These are phyloP conservation scores for Bicyclus anynana DNA, from an alignment of 1,140 invertebrate genomes.

Conservation along the genomic window DNA sequence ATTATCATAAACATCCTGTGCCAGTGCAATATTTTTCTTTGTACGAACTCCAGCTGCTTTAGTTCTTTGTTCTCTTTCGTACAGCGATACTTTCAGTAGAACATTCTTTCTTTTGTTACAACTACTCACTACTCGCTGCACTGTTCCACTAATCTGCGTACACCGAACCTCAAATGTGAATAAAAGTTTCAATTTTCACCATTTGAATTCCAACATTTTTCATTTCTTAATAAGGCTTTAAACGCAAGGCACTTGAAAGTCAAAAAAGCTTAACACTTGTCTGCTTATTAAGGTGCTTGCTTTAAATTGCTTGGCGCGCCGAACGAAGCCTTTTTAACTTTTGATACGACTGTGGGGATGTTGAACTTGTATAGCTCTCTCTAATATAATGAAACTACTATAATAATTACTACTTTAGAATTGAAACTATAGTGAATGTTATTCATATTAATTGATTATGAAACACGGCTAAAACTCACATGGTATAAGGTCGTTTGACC, in stretches of 20 bases:
- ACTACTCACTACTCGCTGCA: slow-evolving; percentile 45
- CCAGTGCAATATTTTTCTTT: slow-evolving; percentile 66
- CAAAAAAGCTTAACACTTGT: slow-evolving; percentile 12
- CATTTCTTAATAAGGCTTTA: slow-evolving; percentile 5
- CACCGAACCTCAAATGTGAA: neutral
- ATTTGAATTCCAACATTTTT: neutral
- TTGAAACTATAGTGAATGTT: no score
- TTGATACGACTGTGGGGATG: neutral
- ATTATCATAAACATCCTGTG: slow-evolving; percentile 68
- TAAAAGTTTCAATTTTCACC: neutral
- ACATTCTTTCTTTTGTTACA: slow-evolving; percentile 67
- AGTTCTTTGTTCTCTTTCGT: slow-evolving; percentile 62
- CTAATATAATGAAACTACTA: no score
- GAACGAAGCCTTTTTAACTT: slow-evolving; percentile 17
- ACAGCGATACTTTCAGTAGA: slow-evolving; percentile 65
- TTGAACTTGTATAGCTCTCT: neutral
- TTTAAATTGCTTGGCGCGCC: slow-evolving; percentile 8
- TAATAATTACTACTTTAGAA: no score
- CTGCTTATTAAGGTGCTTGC: slow-evolving; percentile 12
- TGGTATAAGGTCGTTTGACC: no score
- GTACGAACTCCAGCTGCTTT: slow-evolving; percentile 55
- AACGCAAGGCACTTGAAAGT: slow-evolving; percentile 10
- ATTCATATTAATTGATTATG: no score
- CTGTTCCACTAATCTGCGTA: slow-evolving; percentile 24
- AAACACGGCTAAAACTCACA: no score